phyloP scores from a whole-genome alignment of 2,888 invertebrate species.

The Cephus spinipes region DNA sequence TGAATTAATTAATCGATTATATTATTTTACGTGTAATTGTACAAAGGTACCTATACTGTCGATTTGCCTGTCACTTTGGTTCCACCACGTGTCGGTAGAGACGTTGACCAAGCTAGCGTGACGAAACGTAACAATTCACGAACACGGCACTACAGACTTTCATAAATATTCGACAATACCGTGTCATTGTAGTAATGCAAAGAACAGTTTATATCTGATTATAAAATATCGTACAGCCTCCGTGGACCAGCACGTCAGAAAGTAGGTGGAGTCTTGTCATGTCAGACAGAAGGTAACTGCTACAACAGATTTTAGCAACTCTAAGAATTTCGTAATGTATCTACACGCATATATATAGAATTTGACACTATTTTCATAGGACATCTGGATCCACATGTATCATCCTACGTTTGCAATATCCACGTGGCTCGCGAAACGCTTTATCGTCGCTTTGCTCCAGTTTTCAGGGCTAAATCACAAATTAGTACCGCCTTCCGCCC shows the following conservation, averaged over 20 bases:
- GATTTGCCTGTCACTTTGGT: constrained; percentile 13
- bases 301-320: neutral
- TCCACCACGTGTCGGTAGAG: constrained; percentile 38
- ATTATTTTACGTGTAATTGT: neutral
- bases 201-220: neutral
- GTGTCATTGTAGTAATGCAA: neutral
- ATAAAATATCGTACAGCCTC: neutral
- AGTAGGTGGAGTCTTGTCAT: neutral
- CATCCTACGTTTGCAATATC: neutral
- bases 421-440: constrained; percentile 5
- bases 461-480: constrained; percentile 28
- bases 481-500: constrained; percentile 24
- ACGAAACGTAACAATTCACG: neutral
- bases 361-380: neutral
- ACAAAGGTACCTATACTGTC: neutral
- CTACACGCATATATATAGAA: neutral
- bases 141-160: neutral
- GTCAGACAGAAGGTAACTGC: neutral
- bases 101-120: constrained; percentile 26
- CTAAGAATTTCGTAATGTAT: neutral
- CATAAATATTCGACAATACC: neutral
- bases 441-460: constrained; percentile 23
- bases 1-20: neutral
- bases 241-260: neutral
- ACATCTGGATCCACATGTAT: neutral